These are phyloP conservation scores for Brachypteracias leptosomus DNA, from an alignment of 2,113 vertebrate genomes.

Conservation along the genomic window DNA sequence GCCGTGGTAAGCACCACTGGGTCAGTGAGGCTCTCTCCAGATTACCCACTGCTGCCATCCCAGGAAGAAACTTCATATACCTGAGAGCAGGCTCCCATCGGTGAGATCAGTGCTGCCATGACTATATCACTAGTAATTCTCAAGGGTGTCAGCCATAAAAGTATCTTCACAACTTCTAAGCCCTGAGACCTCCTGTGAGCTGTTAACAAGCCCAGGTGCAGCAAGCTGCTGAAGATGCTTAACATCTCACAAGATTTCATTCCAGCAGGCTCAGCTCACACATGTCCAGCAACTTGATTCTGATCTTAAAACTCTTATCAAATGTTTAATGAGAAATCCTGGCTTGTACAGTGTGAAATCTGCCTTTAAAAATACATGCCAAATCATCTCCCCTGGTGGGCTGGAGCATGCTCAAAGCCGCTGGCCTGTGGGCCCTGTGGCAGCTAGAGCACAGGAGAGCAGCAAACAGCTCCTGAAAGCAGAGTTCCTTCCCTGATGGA, in stretches of 20 bases:
- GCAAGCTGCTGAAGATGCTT: background rate
- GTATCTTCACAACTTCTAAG: background rate
- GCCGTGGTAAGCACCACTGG: background rate
- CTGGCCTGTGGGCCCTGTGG: background rate
- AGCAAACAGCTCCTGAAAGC: background rate
- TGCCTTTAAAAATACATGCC: background rate
- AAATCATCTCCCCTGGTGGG: background rate
- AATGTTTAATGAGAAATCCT: background rate
- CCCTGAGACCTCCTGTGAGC: background rate
- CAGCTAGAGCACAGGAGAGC: background rate
- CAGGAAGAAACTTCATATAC: background rate
- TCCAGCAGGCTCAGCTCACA: background rate
- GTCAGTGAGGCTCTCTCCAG: background rate
- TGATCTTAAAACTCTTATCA: background rate
- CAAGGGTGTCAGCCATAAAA: background rate
- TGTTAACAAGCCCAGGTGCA: background rate
- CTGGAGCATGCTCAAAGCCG: rapidly evolving
- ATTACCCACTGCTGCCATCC: background rate
- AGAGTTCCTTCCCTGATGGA: background rate
- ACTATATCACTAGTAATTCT: background rate
- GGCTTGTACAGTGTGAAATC: background rate
- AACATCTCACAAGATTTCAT: background rate
- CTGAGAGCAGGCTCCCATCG: background rate
- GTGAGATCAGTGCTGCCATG: background rate
- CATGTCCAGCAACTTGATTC: background rate